phyloP scores from a whole-genome alignment of 2,888 invertebrate species.

The Conistra vaccinii region DNA sequence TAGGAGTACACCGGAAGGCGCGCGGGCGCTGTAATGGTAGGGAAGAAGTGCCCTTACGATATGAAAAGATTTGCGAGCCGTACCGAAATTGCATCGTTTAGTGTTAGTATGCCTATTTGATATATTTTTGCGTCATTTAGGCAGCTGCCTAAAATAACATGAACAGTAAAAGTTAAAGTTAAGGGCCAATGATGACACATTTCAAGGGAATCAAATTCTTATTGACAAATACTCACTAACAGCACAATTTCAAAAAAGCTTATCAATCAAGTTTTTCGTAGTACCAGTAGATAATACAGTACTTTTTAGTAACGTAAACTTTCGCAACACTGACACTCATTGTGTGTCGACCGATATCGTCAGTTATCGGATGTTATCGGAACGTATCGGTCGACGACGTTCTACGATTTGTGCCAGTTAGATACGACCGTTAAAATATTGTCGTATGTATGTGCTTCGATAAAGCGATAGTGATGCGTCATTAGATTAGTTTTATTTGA shows the following conservation, averaged over 20 bases:
- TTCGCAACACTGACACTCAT: conserved; percentile 73
- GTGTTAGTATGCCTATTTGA: not conserved
- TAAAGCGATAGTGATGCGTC: conserved; percentile 38
- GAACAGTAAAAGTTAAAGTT: not conserved
- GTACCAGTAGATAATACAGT: conserved; percentile 13
- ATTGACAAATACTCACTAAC: not conserved
- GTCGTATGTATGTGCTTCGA: conserved; percentile 46
- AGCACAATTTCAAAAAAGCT: not conserved
- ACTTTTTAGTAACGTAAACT: conserved; percentile 53
- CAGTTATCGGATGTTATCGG: conserved; percentile 62
- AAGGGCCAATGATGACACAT: not conserved
- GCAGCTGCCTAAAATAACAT: not conserved
- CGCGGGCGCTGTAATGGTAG: too few species aligned
- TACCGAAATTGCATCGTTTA: too few species aligned
- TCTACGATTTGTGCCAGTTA: conserved; percentile 67
- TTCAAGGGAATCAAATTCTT: not conserved
- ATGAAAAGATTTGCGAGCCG: too few species aligned
- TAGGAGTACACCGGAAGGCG: too few species aligned
- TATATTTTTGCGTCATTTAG: not conserved
- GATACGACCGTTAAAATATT: conserved; percentile 63
- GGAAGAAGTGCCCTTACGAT: too few species aligned
- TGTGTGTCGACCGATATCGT: conserved; percentile 58
- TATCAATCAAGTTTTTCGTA: conserved; percentile 15
- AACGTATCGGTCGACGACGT: conserved; percentile 67
- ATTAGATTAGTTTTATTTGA: conserved; percentile 30